Base-by-base conservation (phyloP, 2,888 invertebrate species). In the Anthrax anthrax region DNA sequence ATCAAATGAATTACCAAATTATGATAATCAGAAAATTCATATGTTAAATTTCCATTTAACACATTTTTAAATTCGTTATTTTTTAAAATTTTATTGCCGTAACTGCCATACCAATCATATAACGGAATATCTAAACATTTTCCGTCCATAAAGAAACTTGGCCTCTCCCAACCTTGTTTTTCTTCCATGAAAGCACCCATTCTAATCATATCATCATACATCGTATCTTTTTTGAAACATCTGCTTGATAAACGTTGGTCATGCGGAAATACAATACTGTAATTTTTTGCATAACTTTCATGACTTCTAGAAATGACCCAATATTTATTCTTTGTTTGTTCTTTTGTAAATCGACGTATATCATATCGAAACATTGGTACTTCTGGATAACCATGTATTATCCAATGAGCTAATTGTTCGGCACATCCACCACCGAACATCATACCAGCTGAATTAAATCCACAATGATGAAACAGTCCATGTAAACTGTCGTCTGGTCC, bases 381-480 rank as follows among this genome's bases (percentile, higher is more conserved):
- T 47, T 81, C 77, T 0, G 92, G 92, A 50, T 87, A 76, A 18
- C 90, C 91, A 55, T 80, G 74, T 2, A 82, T 67, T 46, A 92
- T 78, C 92, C 91, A 94, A 47, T 80, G 75, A 0, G 91, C 89
- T 58, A 86, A 74, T 67, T 91, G 85, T 59, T 87, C 78, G 0
- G 81, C 86, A 55, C 85, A 85, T 0, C 92, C 92, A 10, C 87
- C 88, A 13, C 89, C 86, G 56, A 88, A 77, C 84, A 89, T 89
- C 81, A 94, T 87, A 0, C 92, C 92, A 1, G 87, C 80, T 2
- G 90, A 90, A 63, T 92, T 94, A 66, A 86, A 90, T 0, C 87
- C 92, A 59, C 85, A 87, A 51, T 82, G 85, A 61, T 91, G 85
- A 63, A 80, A 91, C 23, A 90, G 71, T 14, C 91, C 91, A 67